Evolutionary conservation across 1,140 invertebrate species (phyloP).

Genomic region (Hyposmocoma kahamanoa): DNA sequence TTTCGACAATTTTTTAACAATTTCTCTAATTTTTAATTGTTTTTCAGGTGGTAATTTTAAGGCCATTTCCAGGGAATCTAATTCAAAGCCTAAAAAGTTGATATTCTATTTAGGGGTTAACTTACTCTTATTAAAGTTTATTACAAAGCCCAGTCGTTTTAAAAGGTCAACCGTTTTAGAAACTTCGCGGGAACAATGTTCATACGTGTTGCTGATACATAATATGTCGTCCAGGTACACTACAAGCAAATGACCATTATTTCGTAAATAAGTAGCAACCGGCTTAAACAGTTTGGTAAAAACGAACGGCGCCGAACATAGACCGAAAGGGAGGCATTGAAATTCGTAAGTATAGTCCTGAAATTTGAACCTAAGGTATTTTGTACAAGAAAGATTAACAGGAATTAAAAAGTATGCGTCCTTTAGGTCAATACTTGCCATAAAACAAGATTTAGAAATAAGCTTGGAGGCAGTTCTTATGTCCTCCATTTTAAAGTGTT

Average conservation of each 20-base stretch:
- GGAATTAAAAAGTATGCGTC: constrained; percentile 23
- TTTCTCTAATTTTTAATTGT: no score
- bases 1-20: no score
- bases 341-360: constrained; percentile 13
- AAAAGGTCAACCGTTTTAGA: constrained; percentile 10
- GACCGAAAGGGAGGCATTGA: constrained; percentile 13
- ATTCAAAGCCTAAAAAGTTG: no score
- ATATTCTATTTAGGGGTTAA: no score
- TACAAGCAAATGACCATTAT: constrained; percentile 11
- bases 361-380: constrained; percentile 19
- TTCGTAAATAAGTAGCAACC: constrained; percentile 10
- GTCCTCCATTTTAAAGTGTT: no score
- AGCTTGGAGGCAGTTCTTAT: no score
- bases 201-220: constrained; percentile 13
- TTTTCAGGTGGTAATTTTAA: no score
- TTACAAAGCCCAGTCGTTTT: no score
- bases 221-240: constrained; percentile 20
- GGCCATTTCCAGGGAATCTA: no score
- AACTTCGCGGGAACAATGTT: constrained; percentile 9
- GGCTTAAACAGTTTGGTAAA: constrained; percentile 24
- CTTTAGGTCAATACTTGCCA: constrained; percentile 25
- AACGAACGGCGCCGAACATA: constrained; percentile 14
- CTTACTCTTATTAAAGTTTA: no score
- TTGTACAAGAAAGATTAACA: background rate
- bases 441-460: no score